phyloP scores from a whole-genome alignment of 37 sponge, comb jelly and placozoan genomes.

The Geodia barretti region DNA sequence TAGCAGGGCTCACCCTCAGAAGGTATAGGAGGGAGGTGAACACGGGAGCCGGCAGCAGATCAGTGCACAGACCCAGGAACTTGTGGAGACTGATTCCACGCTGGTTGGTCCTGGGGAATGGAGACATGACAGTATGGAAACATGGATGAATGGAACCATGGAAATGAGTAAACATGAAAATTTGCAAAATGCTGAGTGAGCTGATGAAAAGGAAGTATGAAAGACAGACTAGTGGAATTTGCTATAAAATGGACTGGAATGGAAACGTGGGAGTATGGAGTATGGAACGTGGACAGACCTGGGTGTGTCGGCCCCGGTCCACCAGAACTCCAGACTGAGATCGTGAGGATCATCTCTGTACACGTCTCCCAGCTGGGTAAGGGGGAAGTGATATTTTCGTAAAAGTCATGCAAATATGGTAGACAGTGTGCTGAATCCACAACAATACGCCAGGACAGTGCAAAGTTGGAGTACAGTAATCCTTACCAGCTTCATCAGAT shows the following conservation, averaged over 20 bases:
- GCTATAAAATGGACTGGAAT: no score
- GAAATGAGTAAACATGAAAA: no score
- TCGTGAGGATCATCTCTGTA: conserved; percentile 53
- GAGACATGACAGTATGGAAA: conserved; percentile 9
- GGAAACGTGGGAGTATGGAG: no score
- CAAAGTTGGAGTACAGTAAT: no score
- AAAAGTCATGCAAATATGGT: no score
- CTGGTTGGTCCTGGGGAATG: conserved; percentile 18
- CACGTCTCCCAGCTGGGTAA: conserved; percentile 74
- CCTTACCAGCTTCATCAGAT: conserved; percentile 76
- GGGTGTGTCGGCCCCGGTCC: background rate
- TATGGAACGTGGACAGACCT: no score
- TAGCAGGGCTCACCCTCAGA: conserved; percentile 44
- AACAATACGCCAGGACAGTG: no score
- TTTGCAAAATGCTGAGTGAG: background rate
- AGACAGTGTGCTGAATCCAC: no score
- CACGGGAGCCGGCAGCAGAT: conserved; percentile 81
- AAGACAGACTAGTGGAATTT: no score
- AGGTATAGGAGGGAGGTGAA: conserved; percentile 88
- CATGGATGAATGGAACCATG: no score
- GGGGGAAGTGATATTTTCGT: background rate
- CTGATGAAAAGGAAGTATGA: no score
- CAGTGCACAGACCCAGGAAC: conserved; percentile 81
- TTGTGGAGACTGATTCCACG: conserved; percentile 81
- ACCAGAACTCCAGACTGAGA: conserved; percentile 78